Evolutionary conservation across 2,888 invertebrate species (phyloP).

Genomic region (Archaeoteleia sp.): DNA sequence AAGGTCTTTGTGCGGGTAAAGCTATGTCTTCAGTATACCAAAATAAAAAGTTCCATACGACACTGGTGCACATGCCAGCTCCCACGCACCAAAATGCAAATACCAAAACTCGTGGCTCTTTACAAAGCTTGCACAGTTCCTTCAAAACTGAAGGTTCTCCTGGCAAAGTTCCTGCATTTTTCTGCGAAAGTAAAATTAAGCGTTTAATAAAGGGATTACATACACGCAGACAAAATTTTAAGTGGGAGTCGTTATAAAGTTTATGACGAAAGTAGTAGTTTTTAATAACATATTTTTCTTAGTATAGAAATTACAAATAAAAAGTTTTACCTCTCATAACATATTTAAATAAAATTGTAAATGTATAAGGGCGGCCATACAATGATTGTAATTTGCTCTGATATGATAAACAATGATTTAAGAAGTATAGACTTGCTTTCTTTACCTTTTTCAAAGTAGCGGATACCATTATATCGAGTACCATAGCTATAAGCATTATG

Average conservation of each 20-base stretch:
- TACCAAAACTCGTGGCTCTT: slow-evolving; percentile 77
- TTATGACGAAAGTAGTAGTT: too few relatives aligned
- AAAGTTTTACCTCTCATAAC: slow-evolving; percentile 58
- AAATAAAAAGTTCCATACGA: slow-evolving; percentile 92
- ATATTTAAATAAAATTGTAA: slow-evolving; percentile 21
- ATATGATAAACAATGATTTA: not conserved
- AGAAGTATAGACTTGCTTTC: too few relatives aligned
- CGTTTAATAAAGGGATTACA: not conserved
- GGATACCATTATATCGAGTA: slow-evolving; percentile 81
- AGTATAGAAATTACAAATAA: too few relatives aligned
- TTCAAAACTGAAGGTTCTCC: slow-evolving; percentile 65
- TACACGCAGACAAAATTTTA: too few relatives aligned
- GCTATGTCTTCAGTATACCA: slow-evolving; percentile 88
- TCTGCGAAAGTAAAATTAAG: slow-evolving; percentile 56
- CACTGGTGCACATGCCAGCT: slow-evolving; percentile 88
- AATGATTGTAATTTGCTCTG: not conserved
- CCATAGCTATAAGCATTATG: slow-evolving; percentile 81
- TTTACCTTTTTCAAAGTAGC: slow-evolving; percentile 77
- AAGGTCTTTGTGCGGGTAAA: slow-evolving; percentile 70
- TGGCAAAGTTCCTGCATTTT: slow-evolving; percentile 55
- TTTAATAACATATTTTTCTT: too few relatives aligned
- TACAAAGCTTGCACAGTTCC: slow-evolving; percentile 63
- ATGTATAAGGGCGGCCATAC: not conserved
- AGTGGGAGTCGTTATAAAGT: too few relatives aligned
- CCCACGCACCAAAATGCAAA: slow-evolving; percentile 88